A percentile compares a stretch with the other conserved stretches of the same genome.
phyloP scores from a whole-genome alignment of 1,140 invertebrate species.

The Chrysopa pallens region DNA sequence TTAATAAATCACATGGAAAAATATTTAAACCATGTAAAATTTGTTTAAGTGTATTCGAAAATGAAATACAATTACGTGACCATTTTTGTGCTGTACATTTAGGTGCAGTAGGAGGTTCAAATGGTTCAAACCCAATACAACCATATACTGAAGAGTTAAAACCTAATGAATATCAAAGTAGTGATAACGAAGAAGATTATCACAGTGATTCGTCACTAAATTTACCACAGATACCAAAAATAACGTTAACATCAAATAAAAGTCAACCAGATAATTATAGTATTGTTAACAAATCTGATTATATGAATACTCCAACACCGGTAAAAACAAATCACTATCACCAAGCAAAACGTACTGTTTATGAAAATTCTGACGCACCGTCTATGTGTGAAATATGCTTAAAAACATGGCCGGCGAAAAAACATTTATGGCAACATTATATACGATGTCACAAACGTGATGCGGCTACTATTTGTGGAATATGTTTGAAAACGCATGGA shows the following conservation, averaged over 20 bases:
- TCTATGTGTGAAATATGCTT: constrained; percentile 34
- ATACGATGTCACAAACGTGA: constrained; percentile 36
- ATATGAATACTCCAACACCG: neutral
- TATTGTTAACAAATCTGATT: neutral
- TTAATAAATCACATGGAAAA: constrained; percentile 38
- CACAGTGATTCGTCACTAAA: neutral
- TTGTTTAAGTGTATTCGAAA: constrained; percentile 35
- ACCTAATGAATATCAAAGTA: neutral
- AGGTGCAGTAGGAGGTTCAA: constrained; percentile 14
- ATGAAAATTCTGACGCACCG: constrained; percentile 19
- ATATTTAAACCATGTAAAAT: constrained; percentile 37
- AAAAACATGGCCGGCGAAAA: constrained; percentile 39
- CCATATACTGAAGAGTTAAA: neutral
- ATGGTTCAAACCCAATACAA: neutral
- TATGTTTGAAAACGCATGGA: constrained; percentile 34
- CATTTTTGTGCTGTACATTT: constrained; percentile 27
- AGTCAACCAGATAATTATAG: neutral
- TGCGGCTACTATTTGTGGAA: constrained; percentile 37
- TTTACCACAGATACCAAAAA: neutral
- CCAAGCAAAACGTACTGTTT: constrained; percentile 19
- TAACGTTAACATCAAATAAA: neutral
- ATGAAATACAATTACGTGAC: constrained; percentile 26
- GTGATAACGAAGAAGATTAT: neutral
- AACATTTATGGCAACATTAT: constrained; percentile 41
- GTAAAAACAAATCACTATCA: constrained; percentile 2